Percentiles rank a stretch among this genome's conserved stretches.
Conservation (phyloP, 1,140 invertebrate genomes). For the Uloborus diversus region DNA sequence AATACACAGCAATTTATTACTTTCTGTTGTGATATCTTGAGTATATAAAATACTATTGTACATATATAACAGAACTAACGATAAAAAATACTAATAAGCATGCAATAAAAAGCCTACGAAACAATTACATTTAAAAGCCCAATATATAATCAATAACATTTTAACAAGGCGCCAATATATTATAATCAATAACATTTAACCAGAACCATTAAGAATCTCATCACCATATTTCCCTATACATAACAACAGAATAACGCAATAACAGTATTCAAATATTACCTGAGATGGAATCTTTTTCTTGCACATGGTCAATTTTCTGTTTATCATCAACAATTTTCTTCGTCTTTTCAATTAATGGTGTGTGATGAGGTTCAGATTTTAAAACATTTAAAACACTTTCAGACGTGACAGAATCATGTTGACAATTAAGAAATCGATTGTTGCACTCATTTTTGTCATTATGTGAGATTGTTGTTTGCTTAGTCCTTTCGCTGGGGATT, state of each 20-base stretch:
- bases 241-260: too few species aligned
- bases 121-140: too few species aligned
- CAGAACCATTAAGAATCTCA: background rate
- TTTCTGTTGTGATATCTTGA: too few species aligned
- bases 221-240: too few species aligned
- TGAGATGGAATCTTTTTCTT: slow-evolving; percentile 17
- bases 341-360: slow-evolving; percentile 6
- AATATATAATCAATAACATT: too few species aligned
- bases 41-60: too few species aligned
- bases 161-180: too few species aligned
- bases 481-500: background rate
- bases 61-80: too few species aligned
- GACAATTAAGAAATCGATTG: background rate
- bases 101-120: too few species aligned
- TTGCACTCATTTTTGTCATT: background rate
- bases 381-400: slow-evolving; percentile 10
- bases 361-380: slow-evolving; percentile 33
- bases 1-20: too few species aligned
- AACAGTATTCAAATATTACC: too few species aligned
- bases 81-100: too few species aligned
- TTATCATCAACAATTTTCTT: slow-evolving; percentile 43
- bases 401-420: slow-evolving; percentile 3
- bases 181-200: background rate
- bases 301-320: slow-evolving; percentile 47
- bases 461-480: slow-evolving; percentile 1